These are phyloP conservation scores for Ibidorhyncha struthersii DNA, from an alignment of 2,113 vertebrate species.

Conservation along the genomic window DNA sequence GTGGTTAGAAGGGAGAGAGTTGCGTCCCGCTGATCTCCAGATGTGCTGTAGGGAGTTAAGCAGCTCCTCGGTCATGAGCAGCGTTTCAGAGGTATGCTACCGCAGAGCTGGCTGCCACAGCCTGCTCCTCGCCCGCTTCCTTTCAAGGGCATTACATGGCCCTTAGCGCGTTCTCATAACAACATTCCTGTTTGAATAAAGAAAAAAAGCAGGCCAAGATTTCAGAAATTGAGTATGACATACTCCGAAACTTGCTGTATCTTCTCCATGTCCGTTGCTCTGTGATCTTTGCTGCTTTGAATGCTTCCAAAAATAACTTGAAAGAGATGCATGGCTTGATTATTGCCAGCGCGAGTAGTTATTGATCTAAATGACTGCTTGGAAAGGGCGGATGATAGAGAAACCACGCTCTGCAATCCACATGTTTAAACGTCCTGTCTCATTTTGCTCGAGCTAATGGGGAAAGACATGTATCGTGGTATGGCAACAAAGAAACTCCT, in stretches of 20 bases:
- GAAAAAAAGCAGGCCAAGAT: background rate
- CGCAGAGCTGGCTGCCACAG: background rate
- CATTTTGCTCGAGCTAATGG: background rate
- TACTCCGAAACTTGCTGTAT: background rate
- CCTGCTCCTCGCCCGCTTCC: background rate
- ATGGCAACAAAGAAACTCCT: background rate
- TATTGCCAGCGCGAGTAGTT: background rate
- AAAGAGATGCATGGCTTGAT: background rate
- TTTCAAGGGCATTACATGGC: background rate
- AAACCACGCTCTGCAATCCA: background rate
- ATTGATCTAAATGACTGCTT: background rate
- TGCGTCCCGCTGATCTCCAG: background rate
- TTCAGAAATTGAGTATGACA: background rate
- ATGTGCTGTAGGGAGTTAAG: background rate
- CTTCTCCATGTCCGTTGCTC: background rate
- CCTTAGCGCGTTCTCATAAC: background rate
- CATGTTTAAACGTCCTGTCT: background rate
- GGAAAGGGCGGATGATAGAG: background rate
- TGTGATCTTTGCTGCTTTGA: slow-evolving; percentile 1
- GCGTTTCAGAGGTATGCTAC: background rate
- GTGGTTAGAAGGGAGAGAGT: background rate
- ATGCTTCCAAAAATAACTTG: slow-evolving; percentile 3
- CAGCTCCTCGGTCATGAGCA: fast-evolving
- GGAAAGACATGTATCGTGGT: background rate
- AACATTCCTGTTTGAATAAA: background rate